Evolutionary conservation across 2,888 invertebrate species (phyloP).

Genomic region (Amphimallon solstitiale): DNA sequence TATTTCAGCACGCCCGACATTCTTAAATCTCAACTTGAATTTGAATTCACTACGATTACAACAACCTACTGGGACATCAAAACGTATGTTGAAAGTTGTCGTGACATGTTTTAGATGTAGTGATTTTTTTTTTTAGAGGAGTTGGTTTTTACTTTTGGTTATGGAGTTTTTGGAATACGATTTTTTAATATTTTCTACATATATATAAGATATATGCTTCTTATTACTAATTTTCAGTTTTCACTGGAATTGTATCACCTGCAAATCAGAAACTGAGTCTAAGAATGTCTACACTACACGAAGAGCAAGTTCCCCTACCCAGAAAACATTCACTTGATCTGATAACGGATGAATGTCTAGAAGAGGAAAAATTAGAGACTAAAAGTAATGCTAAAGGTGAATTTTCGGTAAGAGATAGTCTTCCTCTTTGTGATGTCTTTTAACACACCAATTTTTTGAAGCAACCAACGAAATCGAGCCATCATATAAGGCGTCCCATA

Average conservation of each 20-base stretch:
- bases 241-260: slow-evolving; percentile 72
- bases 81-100: slow-evolving; percentile 78
- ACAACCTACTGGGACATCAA: slow-evolving; percentile 76
- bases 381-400: slow-evolving; percentile 18
- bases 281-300: slow-evolving; percentile 92
- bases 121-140: slow-evolving; percentile 44
- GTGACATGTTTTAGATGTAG: slow-evolving; percentile 37
- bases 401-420: slow-evolving; percentile 1
- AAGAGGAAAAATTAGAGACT: slow-evolving; percentile 56
- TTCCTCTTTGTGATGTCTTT: slow-evolving; percentile 38
- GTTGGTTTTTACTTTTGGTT: slow-evolving; percentile 33
- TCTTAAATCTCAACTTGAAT: slow-evolving; percentile 97
- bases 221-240: slow-evolving; percentile 46
- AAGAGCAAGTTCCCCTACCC: slow-evolving; percentile 73
- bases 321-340: slow-evolving; percentile 64
- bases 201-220: not conserved
- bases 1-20: slow-evolving; percentile 96
- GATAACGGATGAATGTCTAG: slow-evolving; percentile 58
- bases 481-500: slow-evolving; percentile 55
- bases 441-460: no score
- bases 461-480: slow-evolving; percentile 36
- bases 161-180: slow-evolving; percentile 28
- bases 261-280: slow-evolving; percentile 86
- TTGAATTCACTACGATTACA: slow-evolving; percentile 90
- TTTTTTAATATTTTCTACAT: slow-evolving; percentile 42